These are phyloP conservation scores for Xenops minutus DNA, from an alignment of 2,797 vertebrate genomes.

Conservation along the genomic window DNA sequence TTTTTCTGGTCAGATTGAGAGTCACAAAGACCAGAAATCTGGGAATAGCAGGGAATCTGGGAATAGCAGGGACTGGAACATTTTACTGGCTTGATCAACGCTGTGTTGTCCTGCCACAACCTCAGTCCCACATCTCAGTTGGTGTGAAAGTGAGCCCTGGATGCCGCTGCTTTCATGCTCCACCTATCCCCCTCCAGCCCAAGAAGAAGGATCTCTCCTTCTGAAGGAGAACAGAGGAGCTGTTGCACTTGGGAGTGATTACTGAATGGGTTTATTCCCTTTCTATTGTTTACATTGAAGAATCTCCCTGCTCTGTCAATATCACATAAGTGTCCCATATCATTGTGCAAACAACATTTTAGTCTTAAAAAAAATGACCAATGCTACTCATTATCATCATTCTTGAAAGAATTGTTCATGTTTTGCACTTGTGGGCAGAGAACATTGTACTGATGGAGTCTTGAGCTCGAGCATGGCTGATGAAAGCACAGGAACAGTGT, in stretches of 20 bases:
- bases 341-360: background rate
- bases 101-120: background rate
- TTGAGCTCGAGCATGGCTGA: background rate
- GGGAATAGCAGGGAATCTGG: background rate
- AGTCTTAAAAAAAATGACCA: background rate
- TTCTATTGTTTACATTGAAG: background rate
- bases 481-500: background rate
- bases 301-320: background rate
- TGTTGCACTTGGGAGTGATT: background rate
- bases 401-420: background rate
- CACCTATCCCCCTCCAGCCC: background rate
- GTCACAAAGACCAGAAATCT: background rate
- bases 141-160: background rate
- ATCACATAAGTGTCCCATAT: background rate
- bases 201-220: background rate
- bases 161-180: background rate
- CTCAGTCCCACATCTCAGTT: background rate
- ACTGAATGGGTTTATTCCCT: background rate
- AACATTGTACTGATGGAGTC: rapidly evolving
- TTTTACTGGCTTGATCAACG: rapidly evolving
- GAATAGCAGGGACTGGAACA: background rate
- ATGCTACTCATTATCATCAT: background rate
- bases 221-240: background rate
- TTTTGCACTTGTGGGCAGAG: background rate
- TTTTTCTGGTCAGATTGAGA: background rate